Conservation (phyloP, 1,140 invertebrate genomes). For the Hypsibius dujardini region DNA sequence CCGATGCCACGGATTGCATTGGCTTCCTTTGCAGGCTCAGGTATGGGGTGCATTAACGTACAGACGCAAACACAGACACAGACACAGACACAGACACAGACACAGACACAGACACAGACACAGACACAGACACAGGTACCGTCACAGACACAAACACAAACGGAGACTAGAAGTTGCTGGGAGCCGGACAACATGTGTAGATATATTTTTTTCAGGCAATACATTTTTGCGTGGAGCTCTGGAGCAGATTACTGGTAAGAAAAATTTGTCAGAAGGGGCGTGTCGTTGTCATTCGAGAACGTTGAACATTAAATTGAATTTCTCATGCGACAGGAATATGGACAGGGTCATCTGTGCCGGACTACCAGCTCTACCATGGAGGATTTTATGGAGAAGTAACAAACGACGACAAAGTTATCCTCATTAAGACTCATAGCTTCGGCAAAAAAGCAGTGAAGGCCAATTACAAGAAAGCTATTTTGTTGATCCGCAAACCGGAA, state of each 20-base stretch:
- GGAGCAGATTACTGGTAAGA: conserved; percentile 2
- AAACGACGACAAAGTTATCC: not conserved
- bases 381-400: conserved; percentile 6
- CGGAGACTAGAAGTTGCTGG: no score
- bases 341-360: not conserved
- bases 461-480: conserved; percentile 11
- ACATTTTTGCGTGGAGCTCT: not conserved
- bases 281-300: not conserved
- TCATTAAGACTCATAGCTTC: not conserved
- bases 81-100: no score
- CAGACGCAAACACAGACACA: not conserved
- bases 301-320: not conserved
- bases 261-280: not conserved
- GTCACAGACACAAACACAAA: no score
- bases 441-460: conserved; percentile 1
- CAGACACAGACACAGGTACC: no score
- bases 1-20: not conserved
- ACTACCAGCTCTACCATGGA: not conserved
- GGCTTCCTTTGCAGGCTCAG: conserved; percentile 4
- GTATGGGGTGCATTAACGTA: not conserved
- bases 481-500: conserved; percentile 9
- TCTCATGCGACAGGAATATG: conserved; percentile 9
- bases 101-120: no score
- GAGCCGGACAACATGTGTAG: no score
- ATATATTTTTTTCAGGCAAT: conserved; percentile 3